Percentiles rank a stretch among this genome's conserved stretches.
Conservation (phyloP, 2,797 vertebrate species). For the Anisognathus igniventris region DNA sequence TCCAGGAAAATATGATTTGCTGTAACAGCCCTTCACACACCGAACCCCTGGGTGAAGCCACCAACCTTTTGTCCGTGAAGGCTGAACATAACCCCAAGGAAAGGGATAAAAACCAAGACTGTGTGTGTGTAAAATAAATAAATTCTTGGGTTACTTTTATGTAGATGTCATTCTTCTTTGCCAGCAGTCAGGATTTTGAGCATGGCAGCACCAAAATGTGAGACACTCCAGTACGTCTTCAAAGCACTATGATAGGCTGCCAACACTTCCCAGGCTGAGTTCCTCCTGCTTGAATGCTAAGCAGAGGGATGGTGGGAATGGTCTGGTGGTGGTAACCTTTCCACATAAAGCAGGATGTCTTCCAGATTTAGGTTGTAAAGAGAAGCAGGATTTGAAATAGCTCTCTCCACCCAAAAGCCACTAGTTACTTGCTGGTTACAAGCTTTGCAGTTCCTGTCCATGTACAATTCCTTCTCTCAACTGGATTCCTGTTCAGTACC, state of each 20-base stretch:
- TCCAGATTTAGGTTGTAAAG: neutral
- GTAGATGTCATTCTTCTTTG: neutral
- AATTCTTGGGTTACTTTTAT: neutral
- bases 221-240: neutral
- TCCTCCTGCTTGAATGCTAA: neutral
- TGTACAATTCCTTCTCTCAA: neutral
- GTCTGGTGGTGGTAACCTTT: neutral
- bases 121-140: neutral
- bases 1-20: rapidly evolving
- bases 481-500: neutral
- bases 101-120: neutral
- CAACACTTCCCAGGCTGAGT: neutral
- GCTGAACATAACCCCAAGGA: neutral
- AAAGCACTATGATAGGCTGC: neutral
- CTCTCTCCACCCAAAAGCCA: neutral
- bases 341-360: neutral
- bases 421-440: neutral
- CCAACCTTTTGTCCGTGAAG: neutral
- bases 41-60: neutral
- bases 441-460: neutral
- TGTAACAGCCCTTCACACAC: neutral
- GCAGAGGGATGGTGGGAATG: neutral
- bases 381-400: neutral
- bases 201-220: neutral
- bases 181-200: neutral